A percentile compares a stretch with the other conserved stretches of the same genome.
Evolutionary conservation across 23 tunicate species (phyloP).

Genomic region (Aplidium turbinatum): DNA sequence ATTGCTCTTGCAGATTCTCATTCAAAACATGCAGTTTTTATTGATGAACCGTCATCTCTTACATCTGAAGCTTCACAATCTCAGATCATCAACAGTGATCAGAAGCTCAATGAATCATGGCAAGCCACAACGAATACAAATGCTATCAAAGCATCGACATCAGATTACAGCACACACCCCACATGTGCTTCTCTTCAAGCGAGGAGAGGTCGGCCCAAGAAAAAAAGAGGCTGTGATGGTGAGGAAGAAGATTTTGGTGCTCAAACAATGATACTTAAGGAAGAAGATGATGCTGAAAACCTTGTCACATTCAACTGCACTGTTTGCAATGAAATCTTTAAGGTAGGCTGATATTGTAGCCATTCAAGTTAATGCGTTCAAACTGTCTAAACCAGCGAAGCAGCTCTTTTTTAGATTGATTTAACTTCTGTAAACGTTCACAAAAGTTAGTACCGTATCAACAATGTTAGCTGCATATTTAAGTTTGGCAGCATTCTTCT

Average conservation of each 20-base stretch:
- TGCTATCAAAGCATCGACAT: too few species aligned
- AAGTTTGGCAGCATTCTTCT: background rate
- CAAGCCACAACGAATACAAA: background rate
- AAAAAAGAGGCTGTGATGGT: constrained; percentile 30
- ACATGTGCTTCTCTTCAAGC: constrained; percentile 10
- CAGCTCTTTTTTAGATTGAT: too few species aligned
- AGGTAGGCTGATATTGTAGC: constrained; percentile 30
- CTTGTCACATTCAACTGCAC: constrained; percentile 37
- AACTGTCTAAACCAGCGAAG: too few species aligned
- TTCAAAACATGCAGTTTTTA: too few species aligned
- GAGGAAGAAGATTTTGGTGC: constrained; percentile 23
- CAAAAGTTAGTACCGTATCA: background rate
- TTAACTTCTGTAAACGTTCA: too few species aligned
- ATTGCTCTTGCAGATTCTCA: too few species aligned
- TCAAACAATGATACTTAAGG: constrained; percentile 14
- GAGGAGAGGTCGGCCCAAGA: constrained; percentile 10
- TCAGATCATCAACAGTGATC: background rate
- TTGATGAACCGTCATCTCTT: too few species aligned
- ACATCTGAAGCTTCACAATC: too few species aligned
- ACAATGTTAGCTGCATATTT: background rate
- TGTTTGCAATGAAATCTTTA: constrained; percentile 47
- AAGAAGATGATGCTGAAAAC: constrained; percentile 12
- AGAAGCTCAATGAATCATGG: background rate
- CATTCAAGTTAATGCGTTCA: too few species aligned
- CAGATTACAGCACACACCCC: too few species aligned